Base-by-base conservation (phyloP, 2,888 invertebrate species). In the Sinhomidia bicolor region DNA sequence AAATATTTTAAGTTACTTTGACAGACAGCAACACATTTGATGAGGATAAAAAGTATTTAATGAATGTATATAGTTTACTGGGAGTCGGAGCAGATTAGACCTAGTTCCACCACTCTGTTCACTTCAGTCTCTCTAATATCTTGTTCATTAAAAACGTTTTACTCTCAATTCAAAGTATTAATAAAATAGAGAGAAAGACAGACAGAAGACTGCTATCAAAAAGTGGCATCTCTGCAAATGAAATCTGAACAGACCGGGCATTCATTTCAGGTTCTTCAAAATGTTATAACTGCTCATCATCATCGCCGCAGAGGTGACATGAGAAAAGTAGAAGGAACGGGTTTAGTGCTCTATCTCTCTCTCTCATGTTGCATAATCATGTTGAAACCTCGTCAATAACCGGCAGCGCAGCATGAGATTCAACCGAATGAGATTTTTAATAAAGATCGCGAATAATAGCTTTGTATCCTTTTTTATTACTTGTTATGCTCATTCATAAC, bases 241-340 rank as follows among this genome's bases (percentile, higher is more conserved):
- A 68, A 23, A 62, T 44, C 41, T 80, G 41, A 80, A 80, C 62
- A 81, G 65, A 81, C 81, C 84, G 76, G 84, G 84, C 44, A 85
- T 78, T 78, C 78, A 85, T 84, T 78, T 62, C 85, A 85, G 85
- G 85, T 85, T 85, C 76, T 14, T 47, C 76, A 51, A 60, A 62
- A n/a, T n/a, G n/a, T n/a, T n/a, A 51, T 74, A 83, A 62, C 84
- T 84, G 32, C 83, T 41, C 47, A 57, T 60, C 32, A 62, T 71
- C 41, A 71, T n/a, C 23, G 29, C 36, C n/a, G 44, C 12, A 57
- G 29, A 36, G 79, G 36, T 68, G 82, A 80, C 68, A 82, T 57
- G 65, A 65, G 14, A 1, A 44, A n/a, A 14, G 12, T 9, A 57
- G 44, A 62, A 78, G 41, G 44, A 84, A 84, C 85, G 78, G 36